Evolutionary conservation across 1,140 invertebrate genomes (phyloP), one percentile per base, ranked within the genome.

Genomic region (Zaprionus inermis): DNA sequence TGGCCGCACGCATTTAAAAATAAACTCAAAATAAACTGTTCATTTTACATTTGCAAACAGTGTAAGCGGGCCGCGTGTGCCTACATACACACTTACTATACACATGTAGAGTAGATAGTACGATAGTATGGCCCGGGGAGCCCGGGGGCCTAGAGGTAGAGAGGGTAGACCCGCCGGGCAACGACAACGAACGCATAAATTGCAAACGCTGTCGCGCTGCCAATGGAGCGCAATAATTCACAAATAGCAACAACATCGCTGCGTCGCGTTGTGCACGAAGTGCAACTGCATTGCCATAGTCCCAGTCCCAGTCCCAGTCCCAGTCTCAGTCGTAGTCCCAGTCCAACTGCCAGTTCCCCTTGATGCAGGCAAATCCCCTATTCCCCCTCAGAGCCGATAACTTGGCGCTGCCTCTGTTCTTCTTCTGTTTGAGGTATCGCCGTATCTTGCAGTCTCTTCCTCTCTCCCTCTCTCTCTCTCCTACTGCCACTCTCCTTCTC

Each of bases 151-250:
- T n/a, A n/a, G n/a, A 16, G 7, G 18, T 9, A 46, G 24, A 59
- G 3, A 1, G n/a, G 55, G 38, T 24, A 18, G 11, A 24, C 22
- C 52, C 24, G 34, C n/a, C 41, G 72, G 52, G 58, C 63, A 60
- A 56, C 72, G 79, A 74, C 79, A 86, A 79, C 79, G 79, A 81
- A 86, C 83, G 76, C 73, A 88, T 88, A 83, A 79, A 78, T 89
- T 88, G 83, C 74, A 71, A 78, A 67, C 61, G 73, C 74, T 80
- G 68, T 84, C 66, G 83, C 77, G 70, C 68, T 74, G 77, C 77
- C 77, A 80, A 78, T 88, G 84, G 71, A 89, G 80, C 80, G 71
- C 74, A 81, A 78, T 78, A 89, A 80, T 78, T 78, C 80, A 78
- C 79, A 80, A 78, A 88, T 88, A 89, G 79, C 83, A 78, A 77